Evolutionary conservation across 2,888 invertebrate species (phyloP).

Genomic region (Aleiodes testaceus): DNA sequence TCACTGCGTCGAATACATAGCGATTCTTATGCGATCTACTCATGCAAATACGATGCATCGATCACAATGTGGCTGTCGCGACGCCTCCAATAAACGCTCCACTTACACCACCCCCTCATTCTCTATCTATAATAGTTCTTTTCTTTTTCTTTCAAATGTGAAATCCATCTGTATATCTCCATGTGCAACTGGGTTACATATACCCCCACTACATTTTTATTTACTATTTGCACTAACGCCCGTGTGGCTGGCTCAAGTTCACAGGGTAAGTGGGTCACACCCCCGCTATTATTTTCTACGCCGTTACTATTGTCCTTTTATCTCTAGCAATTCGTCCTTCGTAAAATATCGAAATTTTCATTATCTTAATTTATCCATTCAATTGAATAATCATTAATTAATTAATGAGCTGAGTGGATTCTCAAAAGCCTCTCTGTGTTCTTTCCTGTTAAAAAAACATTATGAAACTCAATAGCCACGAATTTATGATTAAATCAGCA

Average conservation of each 20-base stretch:
- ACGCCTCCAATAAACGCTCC: conserved; percentile 40
- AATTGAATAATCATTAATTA: neutral
- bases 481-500: conserved; percentile 9
- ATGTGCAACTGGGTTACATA: conserved; percentile 40
- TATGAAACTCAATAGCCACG: neutral
- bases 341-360: neutral
- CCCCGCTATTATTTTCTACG: conserved; percentile 27
- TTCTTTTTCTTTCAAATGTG: conserved; percentile 19
- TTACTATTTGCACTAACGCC: conserved; percentile 40
- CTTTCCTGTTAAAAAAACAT: neutral
- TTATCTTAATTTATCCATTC: no score
- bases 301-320: conserved; percentile 20
- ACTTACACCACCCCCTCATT: conserved; percentile 3
- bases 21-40: neutral
- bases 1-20: neutral
- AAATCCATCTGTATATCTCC: conserved; percentile 13
- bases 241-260: conserved; percentile 67
- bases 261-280: conserved; percentile 69
- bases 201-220: conserved; percentile 21
- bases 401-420: neutral
- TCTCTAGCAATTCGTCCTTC: neutral
- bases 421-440: neutral
- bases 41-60: conserved; percentile 49
- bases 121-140: neutral
- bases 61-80: conserved; percentile 43